A percentile compares a stretch with the other conserved stretches of the same genome.
Conservation (phyloP, 2,797 vertebrate species). For the Coilia nasus region DNA sequence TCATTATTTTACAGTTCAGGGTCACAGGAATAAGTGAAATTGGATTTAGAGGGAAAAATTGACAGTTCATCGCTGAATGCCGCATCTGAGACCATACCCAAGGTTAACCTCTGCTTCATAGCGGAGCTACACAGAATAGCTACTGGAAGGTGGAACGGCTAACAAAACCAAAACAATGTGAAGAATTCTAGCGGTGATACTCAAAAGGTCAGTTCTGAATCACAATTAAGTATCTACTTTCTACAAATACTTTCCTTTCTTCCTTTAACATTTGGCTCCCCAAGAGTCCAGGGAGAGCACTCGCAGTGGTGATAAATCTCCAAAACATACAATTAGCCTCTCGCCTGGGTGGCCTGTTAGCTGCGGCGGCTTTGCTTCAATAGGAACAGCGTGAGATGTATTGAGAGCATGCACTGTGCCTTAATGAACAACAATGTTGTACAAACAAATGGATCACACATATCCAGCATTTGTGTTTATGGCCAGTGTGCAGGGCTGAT, state of each 20-base stretch:
- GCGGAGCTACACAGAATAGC: background rate
- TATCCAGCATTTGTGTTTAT: background rate
- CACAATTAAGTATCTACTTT: constrained; percentile 18
- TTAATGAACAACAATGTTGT: constrained; percentile 15
- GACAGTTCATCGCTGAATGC: constrained; percentile 11
- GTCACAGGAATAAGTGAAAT: constrained; percentile 14
- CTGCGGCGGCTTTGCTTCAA: background rate
- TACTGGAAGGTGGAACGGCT: background rate
- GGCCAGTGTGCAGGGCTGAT: background rate
- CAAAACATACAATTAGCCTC: constrained; percentile 3
- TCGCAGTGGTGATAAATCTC: background rate
- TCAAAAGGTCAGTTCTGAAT: constrained; percentile 17
- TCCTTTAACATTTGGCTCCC: background rate
- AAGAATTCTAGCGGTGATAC: background rate
- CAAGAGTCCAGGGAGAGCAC: background rate
- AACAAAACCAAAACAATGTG: background rate
- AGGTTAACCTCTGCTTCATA: background rate
- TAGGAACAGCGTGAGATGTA: constrained; percentile 13
- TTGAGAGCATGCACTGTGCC: background rate
- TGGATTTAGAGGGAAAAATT: background rate
- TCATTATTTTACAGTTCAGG: constrained; percentile 15
- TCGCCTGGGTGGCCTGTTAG: background rate
- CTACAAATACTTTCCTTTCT: background rate
- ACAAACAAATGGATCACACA: background rate
- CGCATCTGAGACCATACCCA: background rate